A percentile compares a stretch with the other conserved stretches of the same genome.
Evolutionary conservation across 2,888 invertebrate species (phyloP).

Genomic region (Eurytoma adleriae): DNA sequence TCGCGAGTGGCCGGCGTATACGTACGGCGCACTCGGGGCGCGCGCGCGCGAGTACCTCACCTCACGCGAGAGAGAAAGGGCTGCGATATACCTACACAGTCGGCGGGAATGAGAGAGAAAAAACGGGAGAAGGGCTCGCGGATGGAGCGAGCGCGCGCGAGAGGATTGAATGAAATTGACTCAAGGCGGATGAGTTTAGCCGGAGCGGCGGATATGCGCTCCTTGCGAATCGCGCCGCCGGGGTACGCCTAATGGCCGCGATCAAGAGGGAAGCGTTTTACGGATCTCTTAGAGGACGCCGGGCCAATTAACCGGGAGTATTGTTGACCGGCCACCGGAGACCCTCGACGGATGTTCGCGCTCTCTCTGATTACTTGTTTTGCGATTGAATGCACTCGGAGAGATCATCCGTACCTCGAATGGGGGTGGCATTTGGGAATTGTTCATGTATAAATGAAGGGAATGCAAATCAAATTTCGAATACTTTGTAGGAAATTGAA

Average conservation of each 20-base stretch:
- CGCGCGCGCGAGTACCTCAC: neutral
- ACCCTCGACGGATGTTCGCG: too few relatives aligned
- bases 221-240: conserved; percentile 54
- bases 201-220: conserved; percentile 37
- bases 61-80: conserved; percentile 13
- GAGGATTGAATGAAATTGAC: conserved; percentile 53
- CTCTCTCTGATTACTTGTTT: too few relatives aligned
- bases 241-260: conserved; percentile 41
- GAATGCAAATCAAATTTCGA: too few relatives aligned
- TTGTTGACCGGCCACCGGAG: neutral
- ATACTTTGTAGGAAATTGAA: too few relatives aligned
- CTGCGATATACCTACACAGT: neutral
- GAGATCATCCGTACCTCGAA: too few relatives aligned
- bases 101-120: neutral
- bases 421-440: too few relatives aligned
- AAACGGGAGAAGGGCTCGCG: conserved; percentile 4
- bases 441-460: too few relatives aligned
- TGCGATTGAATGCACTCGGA: too few relatives aligned
- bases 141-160: conserved; percentile 22
- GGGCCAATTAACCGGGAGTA: conserved; percentile 12
- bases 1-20: neutral
- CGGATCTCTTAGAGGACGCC: neutral
- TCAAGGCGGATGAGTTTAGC: conserved; percentile 54
- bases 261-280: conserved; percentile 17
- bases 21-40: neutral